Percentiles rank a stretch among this genome's conserved stretches.
phyloP scores from a whole-genome alignment of 2,888 invertebrate species.

The Apotomis betuletana region DNA sequence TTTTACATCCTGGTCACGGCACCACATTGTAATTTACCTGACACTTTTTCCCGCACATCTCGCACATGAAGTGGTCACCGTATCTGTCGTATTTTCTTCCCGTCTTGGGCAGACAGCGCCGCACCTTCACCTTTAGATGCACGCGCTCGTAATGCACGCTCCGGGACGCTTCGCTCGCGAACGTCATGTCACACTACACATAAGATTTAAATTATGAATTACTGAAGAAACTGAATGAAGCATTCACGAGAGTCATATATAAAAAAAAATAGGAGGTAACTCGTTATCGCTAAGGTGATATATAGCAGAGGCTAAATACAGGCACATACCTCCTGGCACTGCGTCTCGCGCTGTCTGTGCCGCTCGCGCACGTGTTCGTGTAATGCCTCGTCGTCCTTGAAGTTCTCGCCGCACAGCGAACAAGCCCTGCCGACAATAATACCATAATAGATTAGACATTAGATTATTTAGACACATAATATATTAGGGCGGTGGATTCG shows the following conservation, averaged over 20 bases:
- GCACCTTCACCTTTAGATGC: conserved; percentile 31
- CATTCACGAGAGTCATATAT: not conserved
- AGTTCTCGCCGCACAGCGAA: conserved; percentile 33
- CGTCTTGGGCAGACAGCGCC: conserved; percentile 29
- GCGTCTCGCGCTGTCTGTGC: conserved; percentile 16
- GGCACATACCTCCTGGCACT: conserved; percentile 27
- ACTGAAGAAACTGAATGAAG: not conserved
- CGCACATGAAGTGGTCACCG: conserved; percentile 40
- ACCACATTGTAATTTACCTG: conserved; percentile 9
- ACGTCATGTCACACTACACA: conserved; percentile 37
- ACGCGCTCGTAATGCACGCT: conserved; percentile 38
- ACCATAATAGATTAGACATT: no score
- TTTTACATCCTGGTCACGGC: not conserved
- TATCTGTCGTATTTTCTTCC: conserved; percentile 36
- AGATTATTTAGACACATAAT: no score
- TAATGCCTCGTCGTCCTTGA: conserved; percentile 16
- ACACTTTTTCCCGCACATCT: conserved; percentile 39
- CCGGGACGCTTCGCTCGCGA: conserved; percentile 34
- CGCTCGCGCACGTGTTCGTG: conserved; percentile 24
- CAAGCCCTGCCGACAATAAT: conserved; percentile 15
- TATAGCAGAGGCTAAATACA: no score
- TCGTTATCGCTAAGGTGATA: no score
- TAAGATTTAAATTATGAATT: not conserved
- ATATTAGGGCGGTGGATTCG: no score
- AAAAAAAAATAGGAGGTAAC: no score